Conservation (phyloP, 1,140 invertebrate species). For the Agraylea sexmaculata region DNA sequence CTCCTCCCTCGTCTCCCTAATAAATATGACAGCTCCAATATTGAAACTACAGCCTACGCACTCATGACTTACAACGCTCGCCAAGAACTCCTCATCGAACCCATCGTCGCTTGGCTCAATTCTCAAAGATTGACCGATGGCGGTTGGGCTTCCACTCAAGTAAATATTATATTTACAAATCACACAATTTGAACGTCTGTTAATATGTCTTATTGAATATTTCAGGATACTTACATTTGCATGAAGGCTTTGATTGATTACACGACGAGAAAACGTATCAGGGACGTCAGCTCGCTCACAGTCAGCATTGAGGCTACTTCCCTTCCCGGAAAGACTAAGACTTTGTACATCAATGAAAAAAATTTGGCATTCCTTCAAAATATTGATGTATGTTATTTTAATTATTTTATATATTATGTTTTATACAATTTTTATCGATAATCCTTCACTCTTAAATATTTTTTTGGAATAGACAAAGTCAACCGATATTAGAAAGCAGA, state of each 20-base stretch:
- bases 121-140: constrained; percentile 81
- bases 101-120: constrained; percentile 89
- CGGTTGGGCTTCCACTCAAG: constrained; percentile 90
- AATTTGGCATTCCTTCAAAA: constrained; percentile 65
- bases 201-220: constrained; percentile 12
- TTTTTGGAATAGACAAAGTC: not conserved
- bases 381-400: constrained; percentile 48
- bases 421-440: not conserved
- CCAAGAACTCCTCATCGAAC: constrained; percentile 66
- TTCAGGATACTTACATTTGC: constrained; percentile 74
- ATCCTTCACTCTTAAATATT: too few relatives aligned
- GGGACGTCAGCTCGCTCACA: constrained; percentile 76
- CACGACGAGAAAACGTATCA: constrained; percentile 68
- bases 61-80: constrained; percentile 77
- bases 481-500: too few relatives aligned
- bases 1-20: constrained; percentile 75
- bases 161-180: constrained; percentile 21
- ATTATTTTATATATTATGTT: not conserved
- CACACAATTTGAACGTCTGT: constrained; percentile 2
- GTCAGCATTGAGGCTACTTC: constrained; percentile 78
- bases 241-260: constrained; percentile 85
- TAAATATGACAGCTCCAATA: constrained; percentile 81
- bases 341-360: constrained; percentile 57
- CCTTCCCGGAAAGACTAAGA: constrained; percentile 51
- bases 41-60: constrained; percentile 86